phyloP scores from a whole-genome alignment of 2,888 invertebrate genomes.

The Dicyrtoma fusca region DNA sequence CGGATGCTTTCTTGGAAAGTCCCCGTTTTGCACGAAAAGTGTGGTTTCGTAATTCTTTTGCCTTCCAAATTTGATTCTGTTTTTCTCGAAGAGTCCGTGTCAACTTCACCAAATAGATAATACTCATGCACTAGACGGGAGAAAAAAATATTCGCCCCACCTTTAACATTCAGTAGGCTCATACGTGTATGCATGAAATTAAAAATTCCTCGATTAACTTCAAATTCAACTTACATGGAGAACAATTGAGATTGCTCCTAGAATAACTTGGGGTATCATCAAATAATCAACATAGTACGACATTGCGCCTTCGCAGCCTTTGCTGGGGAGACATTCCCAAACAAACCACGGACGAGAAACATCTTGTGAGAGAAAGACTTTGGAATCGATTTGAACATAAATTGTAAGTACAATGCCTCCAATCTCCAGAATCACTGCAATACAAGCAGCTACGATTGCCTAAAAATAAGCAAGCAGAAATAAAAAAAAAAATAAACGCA shows the following conservation, averaged over 20 bases:
- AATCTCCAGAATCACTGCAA: conserved; percentile 46
- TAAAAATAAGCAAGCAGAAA: conserved; percentile 26
- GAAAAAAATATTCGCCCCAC: no score
- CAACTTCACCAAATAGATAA: conserved; percentile 26
- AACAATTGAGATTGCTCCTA: conserved; percentile 41
- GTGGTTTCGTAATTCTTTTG: background rate
- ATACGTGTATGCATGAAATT: no score
- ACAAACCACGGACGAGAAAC: conserved; percentile 49
- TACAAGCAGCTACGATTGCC: conserved; percentile 37
- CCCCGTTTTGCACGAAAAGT: no score
- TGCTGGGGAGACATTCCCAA: conserved; percentile 45
- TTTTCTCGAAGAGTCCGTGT: conserved; percentile 11
- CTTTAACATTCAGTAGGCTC: no score
- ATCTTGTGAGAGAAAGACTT: conserved; percentile 42
- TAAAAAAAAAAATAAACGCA: no score
- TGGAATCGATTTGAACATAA: conserved; percentile 39
- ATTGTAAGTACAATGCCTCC: conserved; percentile 42
- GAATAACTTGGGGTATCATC: conserved; percentile 47
- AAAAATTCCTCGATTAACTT: no score
- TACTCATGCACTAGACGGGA: conserved; percentile 23
- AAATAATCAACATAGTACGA: conserved; percentile 44
- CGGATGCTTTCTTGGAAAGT: background rate
- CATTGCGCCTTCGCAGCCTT: conserved; percentile 41
- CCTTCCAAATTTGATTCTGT: background rate
- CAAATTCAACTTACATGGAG: conserved; percentile 41